Base-by-base conservation (phyloP, 2,113 vertebrate species). In the Oplegnathus fasciatus region DNA sequence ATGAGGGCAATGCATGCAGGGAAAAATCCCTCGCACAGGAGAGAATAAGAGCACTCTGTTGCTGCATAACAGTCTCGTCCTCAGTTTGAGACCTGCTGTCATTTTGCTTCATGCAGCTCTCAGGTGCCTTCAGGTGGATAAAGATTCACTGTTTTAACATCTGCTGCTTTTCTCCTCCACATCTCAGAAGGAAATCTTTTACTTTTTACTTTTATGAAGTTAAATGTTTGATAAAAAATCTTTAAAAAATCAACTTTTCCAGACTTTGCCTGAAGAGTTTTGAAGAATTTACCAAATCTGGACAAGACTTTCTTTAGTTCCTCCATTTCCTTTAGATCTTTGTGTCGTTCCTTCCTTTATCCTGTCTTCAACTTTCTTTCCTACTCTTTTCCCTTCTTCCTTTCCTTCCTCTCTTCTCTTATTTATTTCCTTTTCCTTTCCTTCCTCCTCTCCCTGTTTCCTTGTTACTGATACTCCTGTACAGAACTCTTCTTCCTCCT, bases 1-100 rank as follows among this genome's bases (percentile, higher is more conserved):
- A 8, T 68, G 80, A 91, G 76, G 34, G 78, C 80, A 84, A 85
- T 30, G 78, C 87, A 90, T 83, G 68, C 90, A 66, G 90, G 86
- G 90, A 91, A 90, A 37, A 93, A 84, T 86, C 58, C 82, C 46
- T 48, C 15, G 46, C 48, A 8, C 34, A 24, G 61, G 44, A 79
- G 67, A 62, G 72, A 66, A 44, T 40, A 13, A 75, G 84, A 48
- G 55, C 8, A 26, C 46, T 68, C 18, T 42, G 73, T 75, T 48
- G 32, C 37, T 37, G 58, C 1, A 8, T 32, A 9, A 64, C 17
- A 54, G 42, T 42, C 40, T 42, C 40, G n/a, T 37, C 34, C 34
- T 37, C 34, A 6, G 6, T 37, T 37, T 37, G 6, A 37, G 34
- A 37, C 34, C 34, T 37, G 34, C 34, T 6, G 34, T 4, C 4